Conservation (phyloP, 2,797 vertebrate genomes). For the Florisuga fusca region DNA sequence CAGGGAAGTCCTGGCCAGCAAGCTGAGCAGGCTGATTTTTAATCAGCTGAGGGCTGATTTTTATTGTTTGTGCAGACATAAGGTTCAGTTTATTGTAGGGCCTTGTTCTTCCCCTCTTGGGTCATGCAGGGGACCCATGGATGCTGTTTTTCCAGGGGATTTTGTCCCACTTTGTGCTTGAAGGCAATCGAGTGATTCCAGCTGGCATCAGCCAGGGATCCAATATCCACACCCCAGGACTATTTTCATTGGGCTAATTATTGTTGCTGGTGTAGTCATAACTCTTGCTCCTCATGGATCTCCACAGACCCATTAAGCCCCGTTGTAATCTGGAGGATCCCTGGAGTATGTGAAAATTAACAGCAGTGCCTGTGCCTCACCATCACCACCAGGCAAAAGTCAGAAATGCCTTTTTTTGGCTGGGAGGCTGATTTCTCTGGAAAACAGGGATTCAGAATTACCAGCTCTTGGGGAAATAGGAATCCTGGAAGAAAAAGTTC, state of each 20-base stretch:
- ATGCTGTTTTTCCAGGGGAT: not conserved
- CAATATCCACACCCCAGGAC: not conserved
- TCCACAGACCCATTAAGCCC: not conserved
- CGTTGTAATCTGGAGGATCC: not conserved
- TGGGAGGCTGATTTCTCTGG: not conserved
- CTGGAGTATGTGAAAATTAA: not conserved
- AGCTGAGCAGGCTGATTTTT: not conserved
- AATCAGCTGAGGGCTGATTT: not conserved
- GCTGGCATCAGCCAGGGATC: not conserved
- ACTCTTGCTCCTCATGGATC: conserved; percentile 1
- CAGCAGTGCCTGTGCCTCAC: not conserved
- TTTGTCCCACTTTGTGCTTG: not conserved
- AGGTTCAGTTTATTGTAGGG: not conserved
- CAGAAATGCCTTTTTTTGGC: not conserved
- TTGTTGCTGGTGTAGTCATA: conserved; percentile 2
- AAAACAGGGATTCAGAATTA: not conserved
- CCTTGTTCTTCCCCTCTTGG: not conserved
- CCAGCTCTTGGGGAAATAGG: not conserved
- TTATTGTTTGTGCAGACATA: not conserved
- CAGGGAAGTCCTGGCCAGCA: not conserved
- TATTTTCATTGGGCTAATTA: not conserved
- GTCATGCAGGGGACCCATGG: not conserved
- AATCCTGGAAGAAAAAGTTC: not conserved
- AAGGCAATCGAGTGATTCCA: not conserved
- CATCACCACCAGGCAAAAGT: not conserved